Evolutionary conservation across 1,140 invertebrate genomes (phyloP), one percentile per base, ranked within the genome.

Genomic region (Cherax quadricarinatus): DNA sequence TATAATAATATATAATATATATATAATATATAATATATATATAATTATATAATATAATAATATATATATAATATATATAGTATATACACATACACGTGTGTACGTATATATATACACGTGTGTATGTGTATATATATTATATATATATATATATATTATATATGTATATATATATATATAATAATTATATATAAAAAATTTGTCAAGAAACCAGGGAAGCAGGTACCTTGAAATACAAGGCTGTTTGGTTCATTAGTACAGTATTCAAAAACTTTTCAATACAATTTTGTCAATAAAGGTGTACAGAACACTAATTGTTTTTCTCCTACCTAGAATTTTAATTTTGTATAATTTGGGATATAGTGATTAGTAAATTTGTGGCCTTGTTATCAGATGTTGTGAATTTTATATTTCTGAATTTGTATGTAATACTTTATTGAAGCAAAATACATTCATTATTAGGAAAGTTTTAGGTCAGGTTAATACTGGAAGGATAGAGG

Each of bases 241-340:
- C 90, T 86, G 84, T 91, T 91, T 91, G 84, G 83, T 91, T 91
- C 53, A 86, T 91, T 66, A 86, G 75, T 91, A 85, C 90, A 91
- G 90, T 91, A 91, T 91, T 91, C 90, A 82, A 91, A 91, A 86
- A 81, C 85, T 91, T 91, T 91, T 91, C 90, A 91, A 86, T 86
- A 91, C 88, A 91, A 86, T 91, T 91, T 91, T 91, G 90, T 91
- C 90, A 91, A 91, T 91, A 91, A 91, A 91, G 90, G 84, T 91
- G 90, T 91, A 91, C 90, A 91, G 90, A 91, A 86, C 84, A 91
- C 78, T 18, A 48, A 81, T 91, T 81, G 84, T 91, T 87, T 86
- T 82, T 85, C 85, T 91, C 51, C 48, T 62, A 84, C 88, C 88
- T 84, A n/a, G 53, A 21, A 75, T 85, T 41, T 70, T 75, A 75